These are phyloP conservation scores for Drosophila kohkoa DNA, from an alignment of 1,140 invertebrate genomes.

Conservation along the genomic window DNA sequence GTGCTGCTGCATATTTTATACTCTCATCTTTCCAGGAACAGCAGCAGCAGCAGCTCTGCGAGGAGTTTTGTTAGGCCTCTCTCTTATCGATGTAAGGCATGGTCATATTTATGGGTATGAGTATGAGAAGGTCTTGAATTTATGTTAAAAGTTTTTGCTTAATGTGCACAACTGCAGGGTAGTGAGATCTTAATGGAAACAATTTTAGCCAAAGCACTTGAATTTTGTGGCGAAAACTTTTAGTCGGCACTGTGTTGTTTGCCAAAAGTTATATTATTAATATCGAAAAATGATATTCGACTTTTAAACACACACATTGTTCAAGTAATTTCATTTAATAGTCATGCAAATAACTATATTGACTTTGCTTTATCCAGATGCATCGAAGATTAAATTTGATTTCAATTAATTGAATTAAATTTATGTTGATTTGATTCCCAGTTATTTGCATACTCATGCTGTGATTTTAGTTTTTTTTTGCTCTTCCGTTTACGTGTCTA, in stretches of 20 bases:
- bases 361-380: not conserved
- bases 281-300: slow-evolving; percentile 7
- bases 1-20: slow-evolving; percentile 67
- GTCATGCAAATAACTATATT: not conserved
- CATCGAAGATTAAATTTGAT: not conserved
- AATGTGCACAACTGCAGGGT: slow-evolving; percentile 61
- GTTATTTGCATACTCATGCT: slow-evolving; percentile 7
- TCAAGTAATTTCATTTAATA: not conserved
- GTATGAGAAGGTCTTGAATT: slow-evolving; percentile 55
- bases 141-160: slow-evolving; percentile 71
- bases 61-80: slow-evolving; percentile 31
- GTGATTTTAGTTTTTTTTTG: not conserved
- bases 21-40: slow-evolving; percentile 3
- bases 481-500: not conserved
- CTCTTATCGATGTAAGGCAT: slow-evolving; percentile 60
- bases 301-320: not conserved
- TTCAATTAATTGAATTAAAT: slow-evolving; percentile 3
- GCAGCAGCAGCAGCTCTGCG: not conserved
- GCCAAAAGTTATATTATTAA: slow-evolving; percentile 10
- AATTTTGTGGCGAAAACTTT: slow-evolving; percentile 28
- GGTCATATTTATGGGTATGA: slow-evolving; percentile 66
- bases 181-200: slow-evolving; percentile 61
- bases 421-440: not conserved
- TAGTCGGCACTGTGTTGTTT: slow-evolving; percentile 3
- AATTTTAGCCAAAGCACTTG: slow-evolving; percentile 22